Percentiles rank a stretch among this genome's conserved stretches.
Conservation (phyloP, 2,888 invertebrate species). For the Arenicola marina region DNA sequence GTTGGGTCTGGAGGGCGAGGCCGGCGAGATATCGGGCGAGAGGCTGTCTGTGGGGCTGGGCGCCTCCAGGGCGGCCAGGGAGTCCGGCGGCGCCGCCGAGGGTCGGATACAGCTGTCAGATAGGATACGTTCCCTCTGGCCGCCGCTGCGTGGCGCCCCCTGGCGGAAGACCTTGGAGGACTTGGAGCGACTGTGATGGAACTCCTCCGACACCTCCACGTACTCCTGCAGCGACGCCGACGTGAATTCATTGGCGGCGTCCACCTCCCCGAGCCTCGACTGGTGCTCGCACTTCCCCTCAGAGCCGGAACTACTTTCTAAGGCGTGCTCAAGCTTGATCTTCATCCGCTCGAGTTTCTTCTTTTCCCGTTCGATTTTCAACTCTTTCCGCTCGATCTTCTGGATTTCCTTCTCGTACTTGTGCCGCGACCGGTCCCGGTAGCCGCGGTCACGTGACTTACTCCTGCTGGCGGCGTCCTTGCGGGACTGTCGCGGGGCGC, state of each 20-base stretch:
- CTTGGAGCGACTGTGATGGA: too few relatives aligned
- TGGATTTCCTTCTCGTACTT: conserved; percentile 26
- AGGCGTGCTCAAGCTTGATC: conserved; percentile 39
- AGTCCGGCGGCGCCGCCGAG: too few relatives aligned
- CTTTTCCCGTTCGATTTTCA: conserved; percentile 69
- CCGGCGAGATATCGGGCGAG: too few relatives aligned
- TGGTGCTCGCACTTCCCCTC: not conserved
- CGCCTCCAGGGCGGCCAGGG: too few relatives aligned
- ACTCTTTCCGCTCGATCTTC: conserved; percentile 36
- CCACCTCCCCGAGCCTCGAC: conserved; percentile 62
- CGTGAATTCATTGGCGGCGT: conserved; percentile 81
- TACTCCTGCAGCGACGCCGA: conserved; percentile 71
- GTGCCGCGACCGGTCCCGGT: conserved; percentile 21
- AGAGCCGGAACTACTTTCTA: conserved; percentile 7
- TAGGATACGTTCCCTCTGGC: conserved; percentile 6
- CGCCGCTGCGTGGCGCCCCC: too few relatives aligned
- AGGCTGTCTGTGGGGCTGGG: too few relatives aligned
- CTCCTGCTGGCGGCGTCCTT: not conserved
- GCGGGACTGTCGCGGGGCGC: not conserved
- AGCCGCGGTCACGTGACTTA: conserved; percentile 18
- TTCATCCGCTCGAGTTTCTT: conserved; percentile 68
- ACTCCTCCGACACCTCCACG: too few relatives aligned
- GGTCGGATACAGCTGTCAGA: conserved; percentile 9
- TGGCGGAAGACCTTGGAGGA: too few relatives aligned
- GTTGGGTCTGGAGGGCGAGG: too few relatives aligned